Evolutionary conservation across 2,888 invertebrate species (phyloP).

Genomic region (Abscondita cerata): DNA sequence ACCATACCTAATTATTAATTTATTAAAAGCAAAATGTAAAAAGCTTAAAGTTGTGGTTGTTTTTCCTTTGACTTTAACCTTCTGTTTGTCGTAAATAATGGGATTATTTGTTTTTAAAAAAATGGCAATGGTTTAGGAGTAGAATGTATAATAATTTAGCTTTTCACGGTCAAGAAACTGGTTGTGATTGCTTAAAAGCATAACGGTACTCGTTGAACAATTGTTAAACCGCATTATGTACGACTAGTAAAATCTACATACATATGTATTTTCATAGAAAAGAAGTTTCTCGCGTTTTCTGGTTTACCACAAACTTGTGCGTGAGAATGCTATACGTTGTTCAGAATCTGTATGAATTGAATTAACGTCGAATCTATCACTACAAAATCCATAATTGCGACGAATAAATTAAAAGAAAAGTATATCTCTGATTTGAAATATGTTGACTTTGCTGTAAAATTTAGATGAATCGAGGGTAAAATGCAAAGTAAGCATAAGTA

Average conservation of each 20-base stretch:
- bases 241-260: conserved; percentile 18
- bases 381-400: too few relatives aligned
- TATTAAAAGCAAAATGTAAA: not conserved
- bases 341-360: too few relatives aligned
- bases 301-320: conserved; percentile 12
- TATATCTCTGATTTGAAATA: too few relatives aligned
- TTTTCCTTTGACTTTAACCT: too few relatives aligned
- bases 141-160: conserved; percentile 19
- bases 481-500: too few relatives aligned
- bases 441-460: too few relatives aligned
- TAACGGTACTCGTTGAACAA: conserved; percentile 28
- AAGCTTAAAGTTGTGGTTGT: not conserved
- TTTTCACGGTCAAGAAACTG: conserved; percentile 25
- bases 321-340: not conserved
- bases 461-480: too few relatives aligned
- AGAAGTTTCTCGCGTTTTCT: conserved; percentile 21
- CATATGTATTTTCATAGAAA: conserved; percentile 14
- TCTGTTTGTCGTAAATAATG: too few relatives aligned
- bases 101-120: too few relatives aligned
- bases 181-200: conserved; percentile 33
- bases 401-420: too few relatives aligned
- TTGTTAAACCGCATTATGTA: conserved; percentile 27
- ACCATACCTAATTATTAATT: not conserved
- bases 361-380: too few relatives aligned
- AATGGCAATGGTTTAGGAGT: too few relatives aligned